Evolutionary conservation across 2,797 vertebrate species (phyloP), one percentile per base, ranked within the genome.

Genomic region (Oceanodroma leucorhoa): DNA sequence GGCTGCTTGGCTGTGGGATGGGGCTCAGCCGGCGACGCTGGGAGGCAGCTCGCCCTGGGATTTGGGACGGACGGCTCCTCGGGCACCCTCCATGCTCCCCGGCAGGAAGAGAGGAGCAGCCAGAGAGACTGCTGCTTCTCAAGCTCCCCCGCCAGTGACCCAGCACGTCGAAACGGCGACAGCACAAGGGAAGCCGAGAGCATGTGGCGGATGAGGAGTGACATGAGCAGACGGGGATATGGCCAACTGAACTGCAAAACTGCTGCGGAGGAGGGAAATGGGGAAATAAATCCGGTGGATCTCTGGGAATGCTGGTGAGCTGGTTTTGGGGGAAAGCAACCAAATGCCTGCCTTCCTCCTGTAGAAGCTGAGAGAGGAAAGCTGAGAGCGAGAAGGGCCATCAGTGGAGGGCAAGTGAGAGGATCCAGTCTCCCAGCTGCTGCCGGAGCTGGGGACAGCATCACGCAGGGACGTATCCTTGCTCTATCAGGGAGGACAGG

Each of bases 341-440:
- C 34, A 84, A 64, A 64, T 24, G 45, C 24, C 45, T 77, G 43
- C 57, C 41, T 51, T 30, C 11, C 36, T 19, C 6, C 36, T 11
- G 9, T 1, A 32, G 38, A 70, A 61, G 27, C 38, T 57, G 29
- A 41, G 75, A 67, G 43, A 54, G 20, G 43, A 45, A 43, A 36
- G 45, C 45, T 8, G 34, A 50, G 54, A 50, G 29, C 5, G 1
- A 40, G 19, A 64, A 84, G 54, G 38, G 19, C 3, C 20, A 26
- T 14, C 0, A 0, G 11, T 38, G 32, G 3, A 38, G 40, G 50
- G 9, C 22, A 30, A 34, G 72, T 0, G 1, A n/a, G 75, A 36
- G 50, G 60, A 67, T 51, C 26, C 34, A 9, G 4, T 12, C 70
- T 30, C 54, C 24, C 14, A 32, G 66, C 46, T 71, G 70, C 81